Percentiles rank a stretch among this genome's conserved stretches.
Conservation (phyloP, 2,797 vertebrate genomes). For the Danio choprae region DNA sequence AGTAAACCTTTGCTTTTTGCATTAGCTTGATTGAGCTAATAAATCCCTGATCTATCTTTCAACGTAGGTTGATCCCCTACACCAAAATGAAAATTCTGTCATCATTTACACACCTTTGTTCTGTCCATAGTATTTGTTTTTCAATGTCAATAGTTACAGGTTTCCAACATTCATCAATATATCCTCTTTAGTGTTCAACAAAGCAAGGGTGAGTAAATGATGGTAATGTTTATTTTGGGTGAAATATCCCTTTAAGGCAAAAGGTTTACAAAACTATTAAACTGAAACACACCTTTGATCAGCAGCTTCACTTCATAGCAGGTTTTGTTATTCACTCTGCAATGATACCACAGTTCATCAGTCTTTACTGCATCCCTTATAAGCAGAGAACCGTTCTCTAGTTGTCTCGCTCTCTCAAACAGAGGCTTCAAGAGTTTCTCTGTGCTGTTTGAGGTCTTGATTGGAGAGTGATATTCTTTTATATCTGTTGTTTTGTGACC, state of each 20-base stretch:
- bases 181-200: too few species aligned
- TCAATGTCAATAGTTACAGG: too few species aligned
- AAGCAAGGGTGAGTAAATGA: neutral
- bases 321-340: slow-evolving; percentile 7
- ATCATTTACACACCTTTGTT: too few species aligned
- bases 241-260: neutral
- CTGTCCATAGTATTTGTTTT: too few species aligned
- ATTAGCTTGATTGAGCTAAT: too few species aligned
- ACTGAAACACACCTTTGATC: slow-evolving; percentile 39
- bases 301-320: slow-evolving; percentile 41
- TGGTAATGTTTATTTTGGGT: neutral
- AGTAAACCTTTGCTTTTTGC: too few species aligned
- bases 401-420: slow-evolving; percentile 26
- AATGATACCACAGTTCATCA: slow-evolving; percentile 50
- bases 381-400: slow-evolving; percentile 16
- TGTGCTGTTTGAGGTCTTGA: neutral
- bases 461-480: neutral
- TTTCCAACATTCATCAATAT: too few species aligned
- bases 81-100: too few species aligned
- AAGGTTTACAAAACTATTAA: neutral
- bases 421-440: neutral
- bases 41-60: too few species aligned
- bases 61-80: too few species aligned
- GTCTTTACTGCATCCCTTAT: slow-evolving; percentile 21
- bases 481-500: neutral